phyloP scores from a whole-genome alignment of 2,113 vertebrate species.

The Athene cunicularia region DNA sequence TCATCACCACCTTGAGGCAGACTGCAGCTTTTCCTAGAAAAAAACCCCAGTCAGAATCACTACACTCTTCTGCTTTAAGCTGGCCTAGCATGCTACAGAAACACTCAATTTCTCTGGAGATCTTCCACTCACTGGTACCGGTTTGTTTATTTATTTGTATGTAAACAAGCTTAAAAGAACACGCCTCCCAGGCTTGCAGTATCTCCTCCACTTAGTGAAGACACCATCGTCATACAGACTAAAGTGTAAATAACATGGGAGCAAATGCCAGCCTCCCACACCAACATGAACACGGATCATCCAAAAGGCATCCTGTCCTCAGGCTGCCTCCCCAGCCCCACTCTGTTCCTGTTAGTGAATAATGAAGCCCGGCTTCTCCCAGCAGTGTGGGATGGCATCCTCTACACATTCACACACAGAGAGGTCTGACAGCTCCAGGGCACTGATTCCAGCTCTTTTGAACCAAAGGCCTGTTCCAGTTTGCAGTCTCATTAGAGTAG shows the following conservation, averaged over 20 bases:
- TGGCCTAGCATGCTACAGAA: neutral
- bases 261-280: neutral
- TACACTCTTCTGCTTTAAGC: neutral
- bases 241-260: neutral
- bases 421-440: neutral
- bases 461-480: neutral
- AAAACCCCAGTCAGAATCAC: neutral
- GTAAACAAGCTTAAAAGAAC: neutral
- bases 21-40: neutral
- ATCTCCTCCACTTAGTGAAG: neutral
- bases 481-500: neutral
- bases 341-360: neutral
- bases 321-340: neutral
- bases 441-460: neutral
- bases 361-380: neutral
- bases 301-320: neutral
- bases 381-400: neutral
- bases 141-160: neutral
- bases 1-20: neutral
- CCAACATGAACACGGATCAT: neutral
- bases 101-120: neutral
- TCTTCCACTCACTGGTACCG: neutral
- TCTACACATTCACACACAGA: neutral
- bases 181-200: neutral
- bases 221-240: neutral